A percentile compares a stretch with the other conserved stretches of the same genome.
Conservation (phyloP, 2,888 invertebrate genomes). For the Arge pagana region DNA sequence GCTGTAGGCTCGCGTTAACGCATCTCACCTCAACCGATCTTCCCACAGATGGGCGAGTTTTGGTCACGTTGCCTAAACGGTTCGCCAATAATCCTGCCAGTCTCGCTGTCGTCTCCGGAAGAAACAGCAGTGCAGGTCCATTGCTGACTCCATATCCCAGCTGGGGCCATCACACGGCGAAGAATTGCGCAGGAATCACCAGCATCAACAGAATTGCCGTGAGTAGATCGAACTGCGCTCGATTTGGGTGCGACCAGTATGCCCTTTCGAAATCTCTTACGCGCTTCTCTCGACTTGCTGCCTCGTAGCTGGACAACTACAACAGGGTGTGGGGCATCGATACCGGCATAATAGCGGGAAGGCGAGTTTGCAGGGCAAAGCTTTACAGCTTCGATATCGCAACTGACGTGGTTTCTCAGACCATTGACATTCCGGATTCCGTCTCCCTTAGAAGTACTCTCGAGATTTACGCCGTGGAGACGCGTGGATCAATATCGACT, state of each 20-base stretch:
- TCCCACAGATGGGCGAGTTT: neutral
- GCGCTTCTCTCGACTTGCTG: neutral
- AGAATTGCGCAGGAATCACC: neutral
- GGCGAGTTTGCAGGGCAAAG: slow-evolving; percentile 70
- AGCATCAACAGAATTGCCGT: neutral
- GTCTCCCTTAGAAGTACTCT: no score
- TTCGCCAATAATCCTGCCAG: neutral
- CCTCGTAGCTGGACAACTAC: slow-evolving; percentile 71
- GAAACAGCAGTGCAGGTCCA: slow-evolving; percentile 53
- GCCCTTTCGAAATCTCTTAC: neutral
- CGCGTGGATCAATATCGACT: no score
- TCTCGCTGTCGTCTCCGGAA: neutral
- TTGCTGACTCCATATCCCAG: slow-evolving; percentile 67
- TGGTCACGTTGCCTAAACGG: neutral
- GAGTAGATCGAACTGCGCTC: no score
- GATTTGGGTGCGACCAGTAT: no score
- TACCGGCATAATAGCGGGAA: slow-evolving; percentile 65
- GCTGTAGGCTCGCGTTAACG: no score
- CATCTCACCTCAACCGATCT: no score
- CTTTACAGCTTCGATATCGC: slow-evolving; percentile 72
- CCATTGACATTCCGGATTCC: slow-evolving; percentile 33
- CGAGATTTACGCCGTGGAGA: no score
- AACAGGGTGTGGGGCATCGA: slow-evolving; percentile 74
- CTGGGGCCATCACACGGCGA: slow-evolving; percentile 61
- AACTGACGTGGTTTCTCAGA: slow-evolving; percentile 52